Conservation (phyloP, 2,888 invertebrate species). For the Urechis unicinctus region DNA sequence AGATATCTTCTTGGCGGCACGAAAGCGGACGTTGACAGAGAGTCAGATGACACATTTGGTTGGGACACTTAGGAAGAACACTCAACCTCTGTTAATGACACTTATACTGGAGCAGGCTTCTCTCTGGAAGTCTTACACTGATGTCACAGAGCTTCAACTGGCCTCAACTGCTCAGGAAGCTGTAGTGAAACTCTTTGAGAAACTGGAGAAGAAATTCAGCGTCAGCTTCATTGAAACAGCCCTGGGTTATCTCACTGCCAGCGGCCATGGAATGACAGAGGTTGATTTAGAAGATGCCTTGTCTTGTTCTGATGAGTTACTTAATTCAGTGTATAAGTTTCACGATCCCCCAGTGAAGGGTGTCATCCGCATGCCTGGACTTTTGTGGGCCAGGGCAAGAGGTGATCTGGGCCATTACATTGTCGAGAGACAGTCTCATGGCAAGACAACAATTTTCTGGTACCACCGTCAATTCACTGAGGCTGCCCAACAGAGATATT, state of each 20-base stretch:
- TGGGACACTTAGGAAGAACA: constrained; percentile 21
- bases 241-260: constrained; percentile 30
- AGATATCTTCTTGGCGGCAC: constrained; percentile 24
- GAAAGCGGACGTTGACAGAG: constrained; percentile 26
- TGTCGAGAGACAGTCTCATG: constrained; percentile 32
- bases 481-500: constrained; percentile 29
- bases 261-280: constrained; percentile 31
- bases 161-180: neutral
- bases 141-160: neutral
- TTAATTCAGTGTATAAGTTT: constrained; percentile 20
- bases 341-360: constrained; percentile 41
- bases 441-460: constrained; percentile 36
- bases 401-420: constrained; percentile 36
- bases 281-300: constrained; percentile 42
- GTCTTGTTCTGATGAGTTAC: constrained; percentile 28
- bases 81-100: constrained; percentile 35
- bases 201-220: constrained; percentile 37
- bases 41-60: constrained; percentile 24
- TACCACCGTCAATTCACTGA: constrained; percentile 40
- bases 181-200: constrained; percentile 16
- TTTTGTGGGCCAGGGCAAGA: constrained; percentile 35
- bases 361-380: constrained; percentile 34
- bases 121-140: constrained; percentile 30
- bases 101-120: constrained; percentile 34
- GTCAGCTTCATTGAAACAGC: constrained; percentile 26